phyloP scores from a whole-genome alignment of 1,140 invertebrate genomes.

The Drosophila nigromelanica region DNA sequence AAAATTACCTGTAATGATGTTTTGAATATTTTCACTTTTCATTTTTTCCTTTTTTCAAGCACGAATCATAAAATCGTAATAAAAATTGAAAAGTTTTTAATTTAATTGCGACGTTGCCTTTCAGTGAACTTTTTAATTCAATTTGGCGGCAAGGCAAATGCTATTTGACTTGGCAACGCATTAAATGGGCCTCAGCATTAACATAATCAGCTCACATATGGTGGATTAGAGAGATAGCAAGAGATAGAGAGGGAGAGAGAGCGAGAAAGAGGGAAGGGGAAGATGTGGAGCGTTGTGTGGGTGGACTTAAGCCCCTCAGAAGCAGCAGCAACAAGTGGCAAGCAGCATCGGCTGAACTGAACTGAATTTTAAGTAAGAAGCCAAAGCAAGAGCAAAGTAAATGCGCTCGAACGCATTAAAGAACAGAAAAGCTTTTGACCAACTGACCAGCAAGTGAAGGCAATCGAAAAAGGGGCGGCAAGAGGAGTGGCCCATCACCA shows the following conservation, averaged over 20 bases:
- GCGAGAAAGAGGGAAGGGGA: neutral
- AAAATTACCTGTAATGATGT: neutral
- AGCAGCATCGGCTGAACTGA: constrained; percentile 15
- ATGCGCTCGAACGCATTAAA: constrained; percentile 75
- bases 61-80: constrained; percentile 73
- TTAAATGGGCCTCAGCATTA: constrained; percentile 68
- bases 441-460: constrained; percentile 23
- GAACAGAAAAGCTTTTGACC: constrained; percentile 59
- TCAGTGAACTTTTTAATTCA: constrained; percentile 67
- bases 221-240: neutral
- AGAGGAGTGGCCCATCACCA: too few species aligned
- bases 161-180: constrained; percentile 64
- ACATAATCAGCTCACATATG: constrained; percentile 73
- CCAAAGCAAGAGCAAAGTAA: constrained; percentile 54
- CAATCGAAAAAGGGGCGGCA: neutral
- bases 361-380: constrained; percentile 59
- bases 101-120: constrained; percentile 62
- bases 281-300: neutral
- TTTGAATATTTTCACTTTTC: constrained; percentile 1
- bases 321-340: constrained; percentile 57
- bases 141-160: constrained; percentile 58
- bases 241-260: too few species aligned
- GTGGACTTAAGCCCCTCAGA: constrained; percentile 15
- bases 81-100: constrained; percentile 74
- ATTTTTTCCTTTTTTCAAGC: constrained; percentile 8